phyloP scores from a whole-genome alignment of 2,888 invertebrate species.

The Ochropleura leucogaster region DNA sequence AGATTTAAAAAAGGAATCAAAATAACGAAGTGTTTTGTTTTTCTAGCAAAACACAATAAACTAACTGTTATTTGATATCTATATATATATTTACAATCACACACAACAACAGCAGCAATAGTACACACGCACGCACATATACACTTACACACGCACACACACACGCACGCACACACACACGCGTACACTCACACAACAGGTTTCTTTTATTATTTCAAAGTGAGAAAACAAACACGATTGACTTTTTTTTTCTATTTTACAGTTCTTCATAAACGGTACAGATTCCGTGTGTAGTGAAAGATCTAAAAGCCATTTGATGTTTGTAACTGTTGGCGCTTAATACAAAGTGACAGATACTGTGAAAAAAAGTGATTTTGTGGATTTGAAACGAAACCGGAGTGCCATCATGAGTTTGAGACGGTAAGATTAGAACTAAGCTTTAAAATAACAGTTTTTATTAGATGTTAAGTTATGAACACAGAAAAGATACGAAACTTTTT shows the following conservation, averaged over 20 bases:
- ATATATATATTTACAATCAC: no score
- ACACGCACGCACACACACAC: no score
- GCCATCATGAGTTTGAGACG: conserved; percentile 70
- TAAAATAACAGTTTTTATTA: no score
- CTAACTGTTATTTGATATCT: no score
- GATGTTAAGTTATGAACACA: neutral
- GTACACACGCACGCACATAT: no score
- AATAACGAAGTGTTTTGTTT: neutral
- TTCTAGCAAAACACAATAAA: neutral
- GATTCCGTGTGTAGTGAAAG: neutral
- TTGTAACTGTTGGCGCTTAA: conserved; percentile 19
- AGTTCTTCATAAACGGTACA: conserved; percentile 21
- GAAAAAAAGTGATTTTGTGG: conserved; percentile 30
- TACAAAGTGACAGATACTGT: conserved; percentile 30
- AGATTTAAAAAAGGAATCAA: neutral
- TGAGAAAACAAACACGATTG: neutral
- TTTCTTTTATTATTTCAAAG: neutral
- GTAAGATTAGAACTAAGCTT: conserved; percentile 55
- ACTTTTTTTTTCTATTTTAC: neutral
- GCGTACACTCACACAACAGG: no score
- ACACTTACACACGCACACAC: no score
- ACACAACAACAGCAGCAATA: no score
- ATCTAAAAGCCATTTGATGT: conserved; percentile 50
- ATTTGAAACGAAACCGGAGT: conserved; percentile 17
- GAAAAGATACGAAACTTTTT: no score